These are phyloP conservation scores for Apamea epomidion DNA, from an alignment of 2,888 invertebrate species.

Conservation along the genomic window DNA sequence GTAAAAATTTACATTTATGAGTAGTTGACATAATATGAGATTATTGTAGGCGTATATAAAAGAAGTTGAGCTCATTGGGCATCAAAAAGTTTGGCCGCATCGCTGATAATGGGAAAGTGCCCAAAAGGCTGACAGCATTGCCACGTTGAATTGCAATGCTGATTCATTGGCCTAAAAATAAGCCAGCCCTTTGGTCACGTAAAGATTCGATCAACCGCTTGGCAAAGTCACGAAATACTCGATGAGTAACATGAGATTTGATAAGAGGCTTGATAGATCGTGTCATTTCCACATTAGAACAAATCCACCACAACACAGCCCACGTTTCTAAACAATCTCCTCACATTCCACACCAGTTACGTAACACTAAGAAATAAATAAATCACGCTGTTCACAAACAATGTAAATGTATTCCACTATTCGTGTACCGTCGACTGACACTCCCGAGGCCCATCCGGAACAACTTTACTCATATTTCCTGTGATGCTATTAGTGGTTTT, in stretches of 20 bases:
- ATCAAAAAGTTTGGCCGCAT: too few relatives aligned
- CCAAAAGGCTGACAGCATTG: background rate
- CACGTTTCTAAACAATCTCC: constrained; percentile 21
- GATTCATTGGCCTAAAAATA: background rate
- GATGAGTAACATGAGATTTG: background rate
- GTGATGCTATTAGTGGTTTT: constrained; percentile 58
- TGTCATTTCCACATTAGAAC: background rate
- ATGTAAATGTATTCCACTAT: constrained; percentile 66
- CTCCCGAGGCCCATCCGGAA: constrained; percentile 66
- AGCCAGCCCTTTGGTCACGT: background rate
- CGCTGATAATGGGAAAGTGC: too few relatives aligned
- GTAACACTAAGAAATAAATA: constrained; percentile 64
- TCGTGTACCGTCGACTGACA: constrained; percentile 63
- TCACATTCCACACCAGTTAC: constrained; percentile 39
- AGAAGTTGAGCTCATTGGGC: too few relatives aligned
- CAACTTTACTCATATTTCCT: constrained; percentile 75
- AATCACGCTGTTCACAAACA: constrained; percentile 60
- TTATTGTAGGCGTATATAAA: background rate
- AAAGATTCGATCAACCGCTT: background rate
- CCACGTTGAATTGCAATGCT: background rate
- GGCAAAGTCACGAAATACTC: background rate
- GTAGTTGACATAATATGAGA: background rate
- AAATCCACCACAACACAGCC: background rate
- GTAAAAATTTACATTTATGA: background rate
- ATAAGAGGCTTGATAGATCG: background rate